Evolutionary conservation across 2,797 vertebrate species (phyloP), one percentile per base, ranked within the genome.

Genomic region (Leptatherina wallacei): DNA sequence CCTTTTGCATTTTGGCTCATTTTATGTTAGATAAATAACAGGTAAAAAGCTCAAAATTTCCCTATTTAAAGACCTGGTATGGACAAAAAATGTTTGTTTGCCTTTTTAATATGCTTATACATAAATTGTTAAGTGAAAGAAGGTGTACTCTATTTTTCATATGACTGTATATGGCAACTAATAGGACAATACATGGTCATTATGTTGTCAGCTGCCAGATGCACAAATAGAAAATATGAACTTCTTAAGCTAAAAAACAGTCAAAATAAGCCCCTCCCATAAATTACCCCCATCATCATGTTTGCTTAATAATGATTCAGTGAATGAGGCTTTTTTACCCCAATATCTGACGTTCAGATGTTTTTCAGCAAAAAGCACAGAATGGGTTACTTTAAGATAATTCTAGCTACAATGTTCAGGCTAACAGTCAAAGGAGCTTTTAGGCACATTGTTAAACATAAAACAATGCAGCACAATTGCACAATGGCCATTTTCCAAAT

Each of bases 361-460:
- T 27, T 10, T 10, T 58, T 63, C 44, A 63, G 74, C 38, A 42
- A 56, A 69, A 62, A 81, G 61, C 82, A 68, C 52, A 40, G 69
- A 2, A 4, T 60, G 61, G 14, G 65, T 84, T 85, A 80, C 82
- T 80, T 76, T 59, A 57, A 59, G 65, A 72, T 82, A 75, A 74
- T 71, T 76, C 80, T 84, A 84, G 82, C 83, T 91, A 88, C 83
- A 80, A 12, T 42, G 75, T 79, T 82, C 56, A 77, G 75, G 59
- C 85, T 76, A 87, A 91, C 87, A 86, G 80, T 89, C 88, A 67
- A 73, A 78, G 72, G 78, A 29, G 55, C 49, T 76, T 79, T 61
- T 72, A 88, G 86, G 83, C 87, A 89, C 80, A 82, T 82, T 16
- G 76, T 79, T 63, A 24, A 78, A 80, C 75, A 80, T 36, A 65